A percentile compares a stretch with the other conserved stretches of the same genome.
These are phyloP conservation scores for Anarsia innoxiella DNA, from an alignment of 2,888 invertebrate species.

Conservation along the genomic window DNA sequence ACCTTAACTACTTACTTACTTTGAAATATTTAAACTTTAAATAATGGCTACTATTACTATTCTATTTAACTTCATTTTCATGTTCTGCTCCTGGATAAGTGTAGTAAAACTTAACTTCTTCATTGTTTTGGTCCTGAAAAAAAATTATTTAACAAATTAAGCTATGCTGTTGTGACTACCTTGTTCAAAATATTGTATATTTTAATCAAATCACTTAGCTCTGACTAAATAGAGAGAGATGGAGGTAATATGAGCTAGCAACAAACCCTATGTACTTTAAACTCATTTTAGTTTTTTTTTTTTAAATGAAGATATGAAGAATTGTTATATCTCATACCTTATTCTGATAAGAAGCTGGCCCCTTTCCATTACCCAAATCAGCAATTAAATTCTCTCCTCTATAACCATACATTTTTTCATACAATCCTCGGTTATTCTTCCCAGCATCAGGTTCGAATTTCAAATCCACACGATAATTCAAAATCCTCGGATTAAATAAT, in stretches of 20 bases:
- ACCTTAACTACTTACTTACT: too few species aligned
- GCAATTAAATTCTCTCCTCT: slow-evolving; percentile 48
- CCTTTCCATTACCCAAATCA: slow-evolving; percentile 48
- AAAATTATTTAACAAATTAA: slow-evolving; percentile 21
- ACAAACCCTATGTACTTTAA: not conserved
- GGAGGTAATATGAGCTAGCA: not conserved
- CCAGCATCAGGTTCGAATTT: slow-evolving; percentile 42
- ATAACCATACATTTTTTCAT: slow-evolving; percentile 36
- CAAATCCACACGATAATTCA: slow-evolving; percentile 51
- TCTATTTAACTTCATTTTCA: too few species aligned
- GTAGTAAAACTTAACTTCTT: slow-evolving; percentile 45
- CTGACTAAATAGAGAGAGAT: too few species aligned
- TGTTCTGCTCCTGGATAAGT: slow-evolving; percentile 37
- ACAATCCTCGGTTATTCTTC: slow-evolving; percentile 31
- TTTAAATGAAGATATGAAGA: too few species aligned
- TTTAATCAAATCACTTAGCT: too few species aligned
- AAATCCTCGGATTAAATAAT: slow-evolving; percentile 42
- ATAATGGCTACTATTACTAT: too few species aligned
- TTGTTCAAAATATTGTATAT: too few species aligned
- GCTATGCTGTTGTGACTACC: too few species aligned
- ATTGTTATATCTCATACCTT: too few species aligned
- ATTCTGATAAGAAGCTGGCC: slow-evolving; percentile 20
- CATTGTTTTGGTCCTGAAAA: slow-evolving; percentile 12
- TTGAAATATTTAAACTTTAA: too few species aligned
- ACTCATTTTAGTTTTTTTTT: too few species aligned